Conservation (phyloP, 2,888 invertebrate genomes). For the Dromius quadrimaculatus region DNA sequence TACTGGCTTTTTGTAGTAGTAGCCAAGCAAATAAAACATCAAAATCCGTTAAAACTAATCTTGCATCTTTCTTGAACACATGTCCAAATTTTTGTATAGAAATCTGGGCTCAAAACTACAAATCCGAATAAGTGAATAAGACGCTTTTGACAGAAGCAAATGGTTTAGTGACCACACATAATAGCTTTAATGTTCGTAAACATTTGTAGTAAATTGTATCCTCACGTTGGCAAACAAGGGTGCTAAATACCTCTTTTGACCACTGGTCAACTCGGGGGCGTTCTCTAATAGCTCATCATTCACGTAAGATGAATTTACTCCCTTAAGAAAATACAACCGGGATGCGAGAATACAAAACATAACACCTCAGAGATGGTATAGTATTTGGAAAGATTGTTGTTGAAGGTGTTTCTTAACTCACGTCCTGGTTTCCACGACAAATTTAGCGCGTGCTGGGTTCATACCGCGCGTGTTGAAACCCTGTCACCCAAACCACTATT, state of each 20-base stretch:
- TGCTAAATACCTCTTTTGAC: constrained; percentile 65
- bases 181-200: constrained; percentile 58
- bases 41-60: constrained; percentile 30
- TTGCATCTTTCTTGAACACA: constrained; percentile 7
- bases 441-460: constrained; percentile 20
- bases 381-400: background rate
- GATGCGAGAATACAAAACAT: background rate
- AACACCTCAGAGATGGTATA: background rate
- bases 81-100: constrained; percentile 8
- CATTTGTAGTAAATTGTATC: constrained; percentile 64
- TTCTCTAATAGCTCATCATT: constrained; percentile 44
- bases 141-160: constrained; percentile 37
- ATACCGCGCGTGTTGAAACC: constrained; percentile 26
- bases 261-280: constrained; percentile 61
- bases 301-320: constrained; percentile 6
- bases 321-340: background rate
- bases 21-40: too few species aligned
- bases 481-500: background rate
- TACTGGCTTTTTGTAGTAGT: too few species aligned
- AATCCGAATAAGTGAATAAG: constrained; percentile 27
- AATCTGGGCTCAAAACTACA: background rate
- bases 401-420: background rate
- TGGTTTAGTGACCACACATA: constrained; percentile 49
- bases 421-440: constrained; percentile 11
- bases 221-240: constrained; percentile 65